phyloP scores from a whole-genome alignment of 1,140 invertebrate genomes.

The Hydropsyche tenuis region DNA sequence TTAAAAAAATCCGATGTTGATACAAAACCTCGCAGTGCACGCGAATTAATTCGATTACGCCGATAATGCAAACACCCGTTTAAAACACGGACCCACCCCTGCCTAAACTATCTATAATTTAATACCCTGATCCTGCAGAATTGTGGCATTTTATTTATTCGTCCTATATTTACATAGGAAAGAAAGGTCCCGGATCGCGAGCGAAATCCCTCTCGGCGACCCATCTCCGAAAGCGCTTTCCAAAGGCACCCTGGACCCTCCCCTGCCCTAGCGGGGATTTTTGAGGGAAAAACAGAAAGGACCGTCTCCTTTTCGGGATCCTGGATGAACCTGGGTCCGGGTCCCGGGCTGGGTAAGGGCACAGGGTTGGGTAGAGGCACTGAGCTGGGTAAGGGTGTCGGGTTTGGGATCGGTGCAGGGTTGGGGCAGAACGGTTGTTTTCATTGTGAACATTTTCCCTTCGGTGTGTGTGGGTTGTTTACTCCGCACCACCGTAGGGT shows the following conservation, averaged over 20 bases:
- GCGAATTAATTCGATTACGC: not conserved
- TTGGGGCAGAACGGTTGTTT: slow-evolving; percentile 26
- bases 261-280: slow-evolving; percentile 39
- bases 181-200: slow-evolving; percentile 37
- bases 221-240: slow-evolving; percentile 46
- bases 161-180: slow-evolving; percentile 48
- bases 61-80: slow-evolving; percentile 32
- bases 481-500: slow-evolving; percentile 22
- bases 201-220: slow-evolving; percentile 42
- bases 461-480: slow-evolving; percentile 36
- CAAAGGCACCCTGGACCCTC: slow-evolving; percentile 31
- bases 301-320: slow-evolving; percentile 33
- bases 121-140: slow-evolving; percentile 47
- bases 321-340: slow-evolving; percentile 18
- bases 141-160: slow-evolving; percentile 49
- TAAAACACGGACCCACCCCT: slow-evolving; percentile 1
- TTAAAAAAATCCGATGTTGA: no score
- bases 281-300: slow-evolving; percentile 47
- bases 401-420: not conserved
- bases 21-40: no score
- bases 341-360: not conserved
- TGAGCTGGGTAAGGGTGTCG: not conserved
- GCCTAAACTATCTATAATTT: slow-evolving; percentile 48
- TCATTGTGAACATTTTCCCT: slow-evolving; percentile 36
- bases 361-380: not conserved